Evolutionary conservation across 2,888 invertebrate species (phyloP).

Genomic region (Resseliella maxima): DNA sequence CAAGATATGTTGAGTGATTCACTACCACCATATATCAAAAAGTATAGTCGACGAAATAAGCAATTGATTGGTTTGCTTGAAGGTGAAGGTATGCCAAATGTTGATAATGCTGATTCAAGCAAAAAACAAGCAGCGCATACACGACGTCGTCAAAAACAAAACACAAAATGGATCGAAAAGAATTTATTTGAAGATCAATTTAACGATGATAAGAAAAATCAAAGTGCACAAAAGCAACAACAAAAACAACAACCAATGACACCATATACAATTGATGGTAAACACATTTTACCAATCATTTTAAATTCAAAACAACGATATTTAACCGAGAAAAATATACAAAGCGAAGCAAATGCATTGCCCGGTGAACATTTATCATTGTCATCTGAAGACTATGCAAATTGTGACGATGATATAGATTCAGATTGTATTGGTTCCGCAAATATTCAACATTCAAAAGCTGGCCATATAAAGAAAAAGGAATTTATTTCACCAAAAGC

Average conservation of each 20-base stretch:
- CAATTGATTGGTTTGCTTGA: conserved; percentile 66
- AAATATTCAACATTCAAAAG: not conserved
- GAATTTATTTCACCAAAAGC: conserved; percentile 60
- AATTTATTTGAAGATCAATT: conserved; percentile 64
- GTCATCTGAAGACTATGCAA: not conserved
- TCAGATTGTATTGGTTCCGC: not conserved
- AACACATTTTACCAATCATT: not conserved
- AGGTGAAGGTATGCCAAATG: conserved; percentile 63
- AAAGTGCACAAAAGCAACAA: conserved; percentile 57
- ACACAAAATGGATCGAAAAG: conserved; percentile 55
- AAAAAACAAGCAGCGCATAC: not conserved
- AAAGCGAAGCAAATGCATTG: conserved; percentile 43
- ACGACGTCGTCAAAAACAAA: not conserved
- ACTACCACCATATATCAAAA: conserved; percentile 66
- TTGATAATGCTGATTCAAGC: not conserved
- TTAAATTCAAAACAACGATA: conserved; percentile 28
- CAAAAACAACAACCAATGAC: not conserved
- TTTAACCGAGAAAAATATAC: not conserved
- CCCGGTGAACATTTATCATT: conserved; percentile 53
- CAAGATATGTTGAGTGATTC: conserved; percentile 60
- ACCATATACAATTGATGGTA: not conserved
- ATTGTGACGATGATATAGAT: not conserved
- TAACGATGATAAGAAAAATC: conserved; percentile 56
- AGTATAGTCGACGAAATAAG: conserved; percentile 66
- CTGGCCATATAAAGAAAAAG: not conserved